Percentiles rank a stretch among this genome's conserved stretches.
Conservation (phyloP, 2,888 invertebrate species). For the Ornithoptera priamus region DNA sequence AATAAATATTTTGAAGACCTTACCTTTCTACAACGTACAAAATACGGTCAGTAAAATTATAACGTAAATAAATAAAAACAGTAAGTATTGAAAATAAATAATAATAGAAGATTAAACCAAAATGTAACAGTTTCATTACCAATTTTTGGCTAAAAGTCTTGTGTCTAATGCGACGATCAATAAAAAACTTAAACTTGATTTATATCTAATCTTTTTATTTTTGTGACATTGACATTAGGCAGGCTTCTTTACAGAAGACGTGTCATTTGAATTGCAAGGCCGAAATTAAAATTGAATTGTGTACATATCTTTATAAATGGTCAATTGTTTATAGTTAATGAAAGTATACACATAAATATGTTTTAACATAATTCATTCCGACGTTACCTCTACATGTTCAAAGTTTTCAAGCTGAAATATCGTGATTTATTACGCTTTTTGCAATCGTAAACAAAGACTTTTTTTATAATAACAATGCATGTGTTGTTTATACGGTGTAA, state of each 20-base stretch:
- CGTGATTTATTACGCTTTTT: not conserved
- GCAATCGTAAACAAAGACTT: conserved; percentile 50
- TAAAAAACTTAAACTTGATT: not conserved
- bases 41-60: too few relatives aligned
- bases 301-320: conserved; percentile 5
- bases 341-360: not conserved
- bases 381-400: not conserved
- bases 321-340: conserved; percentile 3
- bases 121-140: not conserved
- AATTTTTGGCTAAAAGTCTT: not conserved
- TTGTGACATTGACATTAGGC: not conserved
- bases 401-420: not conserved
- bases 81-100: not conserved
- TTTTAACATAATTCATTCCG: not conserved
- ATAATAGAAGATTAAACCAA: not conserved
- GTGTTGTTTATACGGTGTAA: conserved; percentile 35
- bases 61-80: not conserved
- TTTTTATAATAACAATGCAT: conserved; percentile 45
- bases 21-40: too few relatives aligned
- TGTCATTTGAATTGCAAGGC: conserved; percentile 14
- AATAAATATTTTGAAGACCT: too few relatives aligned
- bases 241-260: conserved; percentile 10
- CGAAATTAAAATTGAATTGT: conserved; percentile 14
- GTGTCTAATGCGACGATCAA: not conserved
- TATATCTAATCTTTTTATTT: conserved; percentile 1